Evolutionary conservation across 2,113 vertebrate species (phyloP).

Genomic region (Panurus biarmicus): DNA sequence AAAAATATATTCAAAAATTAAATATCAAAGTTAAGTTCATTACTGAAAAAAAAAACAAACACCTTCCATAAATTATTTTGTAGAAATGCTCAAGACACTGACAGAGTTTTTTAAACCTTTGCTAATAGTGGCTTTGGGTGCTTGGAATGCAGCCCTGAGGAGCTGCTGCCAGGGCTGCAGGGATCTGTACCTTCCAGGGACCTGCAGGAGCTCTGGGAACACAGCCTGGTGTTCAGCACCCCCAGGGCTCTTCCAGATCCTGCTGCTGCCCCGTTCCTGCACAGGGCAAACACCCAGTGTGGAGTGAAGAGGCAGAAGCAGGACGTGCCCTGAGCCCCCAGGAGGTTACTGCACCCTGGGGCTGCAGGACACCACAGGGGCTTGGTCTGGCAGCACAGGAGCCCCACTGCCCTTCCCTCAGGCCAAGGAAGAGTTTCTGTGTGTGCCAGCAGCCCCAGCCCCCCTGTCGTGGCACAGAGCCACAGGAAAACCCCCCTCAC

Average conservation of each 20-base stretch:
- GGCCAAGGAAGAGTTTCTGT: background rate
- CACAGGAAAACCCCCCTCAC: background rate
- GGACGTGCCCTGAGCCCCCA: background rate
- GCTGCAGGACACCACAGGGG: background rate
- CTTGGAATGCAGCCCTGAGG: background rate
- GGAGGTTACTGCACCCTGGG: fast-evolving
- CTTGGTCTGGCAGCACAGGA: background rate
- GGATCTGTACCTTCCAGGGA: too few relatives aligned
- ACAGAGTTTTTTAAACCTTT: background rate
- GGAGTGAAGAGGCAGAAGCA: background rate
- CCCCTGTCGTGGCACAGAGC: background rate
- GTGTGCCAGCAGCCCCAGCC: background rate
- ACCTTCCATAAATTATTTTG: conserved; percentile 47
- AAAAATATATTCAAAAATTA: conserved; percentile 65
- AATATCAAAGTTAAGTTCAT: conserved; percentile 59
- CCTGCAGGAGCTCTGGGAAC: too few relatives aligned
- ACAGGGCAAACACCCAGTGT: fast-evolving
- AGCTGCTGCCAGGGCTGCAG: too few relatives aligned
- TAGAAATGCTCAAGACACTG: conserved; percentile 41
- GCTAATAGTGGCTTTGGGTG: conserved; percentile 2
- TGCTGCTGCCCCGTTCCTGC: background rate
- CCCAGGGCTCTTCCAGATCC: background rate
- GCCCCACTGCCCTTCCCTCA: background rate
- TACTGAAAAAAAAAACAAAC: background rate
- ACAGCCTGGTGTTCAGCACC: too few relatives aligned